These are phyloP conservation scores for Dendroctonus valens DNA, from an alignment of 1,140 invertebrate genomes.

Conservation along the genomic window DNA sequence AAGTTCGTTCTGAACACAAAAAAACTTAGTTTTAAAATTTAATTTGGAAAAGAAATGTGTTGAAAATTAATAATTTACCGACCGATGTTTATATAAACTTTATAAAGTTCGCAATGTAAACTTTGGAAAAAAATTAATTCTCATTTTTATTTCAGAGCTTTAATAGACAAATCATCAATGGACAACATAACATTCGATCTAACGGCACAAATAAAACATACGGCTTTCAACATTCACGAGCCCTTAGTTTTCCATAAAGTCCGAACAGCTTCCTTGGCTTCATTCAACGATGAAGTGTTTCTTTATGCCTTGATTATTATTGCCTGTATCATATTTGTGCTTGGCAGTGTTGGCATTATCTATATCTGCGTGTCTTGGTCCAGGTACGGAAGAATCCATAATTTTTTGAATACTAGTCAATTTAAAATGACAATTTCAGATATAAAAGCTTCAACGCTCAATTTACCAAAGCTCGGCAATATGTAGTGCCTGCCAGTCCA, in stretches of 20 bases:
- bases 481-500: constrained; percentile 61
- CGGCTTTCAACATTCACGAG: constrained; percentile 67
- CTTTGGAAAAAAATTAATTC: too few relatives aligned
- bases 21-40: too few relatives aligned
- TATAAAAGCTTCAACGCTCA: constrained; percentile 80
- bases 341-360: constrained; percentile 81
- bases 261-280: constrained; percentile 59
- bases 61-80: too few relatives aligned
- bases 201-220: constrained; percentile 61
- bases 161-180: constrained; percentile 59
- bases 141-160: constrained; percentile 46
- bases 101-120: too few relatives aligned
- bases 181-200: constrained; percentile 67
- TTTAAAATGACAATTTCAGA: constrained; percentile 50
- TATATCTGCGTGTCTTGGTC: constrained; percentile 92
- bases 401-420: background rate
- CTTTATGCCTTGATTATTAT: constrained; percentile 85
- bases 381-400: constrained; percentile 59
- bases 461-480: constrained; percentile 62
- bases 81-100: too few relatives aligned
- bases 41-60: too few relatives aligned
- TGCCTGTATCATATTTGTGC: constrained; percentile 80
- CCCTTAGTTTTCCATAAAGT: constrained; percentile 56
- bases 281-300: constrained; percentile 71
- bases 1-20: too few relatives aligned